Base-by-base conservation (phyloP, 2,113 vertebrate genomes). In the Atrichornis clamosus region DNA sequence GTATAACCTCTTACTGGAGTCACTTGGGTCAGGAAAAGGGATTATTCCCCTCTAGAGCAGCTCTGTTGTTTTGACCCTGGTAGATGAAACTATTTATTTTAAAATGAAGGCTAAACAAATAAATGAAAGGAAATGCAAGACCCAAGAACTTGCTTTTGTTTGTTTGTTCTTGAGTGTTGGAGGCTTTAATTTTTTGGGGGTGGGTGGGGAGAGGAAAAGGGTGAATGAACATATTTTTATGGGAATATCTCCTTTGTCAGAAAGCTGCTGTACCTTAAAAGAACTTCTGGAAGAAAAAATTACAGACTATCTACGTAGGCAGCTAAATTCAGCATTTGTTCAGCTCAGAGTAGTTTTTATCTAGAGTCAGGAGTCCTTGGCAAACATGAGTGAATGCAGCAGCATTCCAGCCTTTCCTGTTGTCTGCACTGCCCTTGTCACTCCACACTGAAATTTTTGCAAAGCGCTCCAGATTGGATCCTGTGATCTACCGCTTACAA, bases 1-100 rank as follows among this genome's bases (percentile, higher is more conserved):
- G 72, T 20, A 42, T 59, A 73, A 83, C 67, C 35, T 69, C 65
- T 69, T 53, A 50, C 69, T 28, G 19, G 50, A 95, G 63, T 53
- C 53, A 64, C 19, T 70, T 33, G 11, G 56, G n/a, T 83, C 67
- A 91, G 63, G 32, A 87, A 59, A 83, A 89, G 21, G 14, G 68
- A 95, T 70, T 84, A 50, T 63, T 78, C 50, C 27, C 13, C 23
- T 85, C 63, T 35, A 70, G 63, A 90, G 78, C 39, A 88, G 33
- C 82, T 93, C 59, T 74, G 42, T 47, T 85, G 53, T 72, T 90
- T 83, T 77, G 59, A 86, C 72, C 33, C 58, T 83, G 24, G 14
- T 69, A 79, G 50, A 70, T 62, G 18, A 90, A 93, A 69, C 55
- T 50, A 74, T 73, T 85, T 92, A 50, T 87, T 97, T 93, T 59